These are phyloP conservation scores for Sympetrum striolatum DNA, from an alignment of 2,888 invertebrate genomes.

Conservation along the genomic window DNA sequence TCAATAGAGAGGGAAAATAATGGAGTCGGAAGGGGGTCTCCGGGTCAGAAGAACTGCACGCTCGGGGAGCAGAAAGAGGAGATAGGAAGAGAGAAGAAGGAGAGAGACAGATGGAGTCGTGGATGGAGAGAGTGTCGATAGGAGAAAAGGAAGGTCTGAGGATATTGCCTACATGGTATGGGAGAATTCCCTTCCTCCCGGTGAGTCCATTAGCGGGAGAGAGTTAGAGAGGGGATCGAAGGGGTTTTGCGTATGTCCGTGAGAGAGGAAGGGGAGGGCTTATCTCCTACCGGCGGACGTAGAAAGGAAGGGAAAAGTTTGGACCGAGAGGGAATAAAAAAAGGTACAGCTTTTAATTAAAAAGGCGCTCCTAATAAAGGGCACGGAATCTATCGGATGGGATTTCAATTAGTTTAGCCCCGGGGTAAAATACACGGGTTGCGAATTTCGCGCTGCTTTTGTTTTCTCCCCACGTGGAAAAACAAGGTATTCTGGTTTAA, in stretches of 20 bases:
- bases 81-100: neutral
- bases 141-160: neutral
- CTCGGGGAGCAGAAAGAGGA: neutral
- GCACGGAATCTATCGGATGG: neutral
- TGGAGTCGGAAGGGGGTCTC: neutral
- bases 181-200: neutral
- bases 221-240: neutral
- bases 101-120: neutral
- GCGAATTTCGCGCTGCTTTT: neutral
- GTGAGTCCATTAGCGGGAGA: conserved; percentile 22
- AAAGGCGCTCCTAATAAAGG: conserved; percentile 1
- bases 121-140: neutral
- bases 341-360: conserved; percentile 23
- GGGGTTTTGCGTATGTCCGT: neutral
- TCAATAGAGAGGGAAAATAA: neutral
- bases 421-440: neutral
- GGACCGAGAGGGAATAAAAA: neutral
- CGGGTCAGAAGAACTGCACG: neutral
- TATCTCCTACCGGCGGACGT: neutral
- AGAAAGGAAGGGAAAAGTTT: neutral
- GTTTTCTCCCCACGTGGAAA: neutral
- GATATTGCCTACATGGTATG: neutral
- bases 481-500: neutral
- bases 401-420: conserved; percentile 8
- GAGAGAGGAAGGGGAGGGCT: neutral